phyloP scores from a whole-genome alignment of 2,888 invertebrate species.

The Agrotis puta region DNA sequence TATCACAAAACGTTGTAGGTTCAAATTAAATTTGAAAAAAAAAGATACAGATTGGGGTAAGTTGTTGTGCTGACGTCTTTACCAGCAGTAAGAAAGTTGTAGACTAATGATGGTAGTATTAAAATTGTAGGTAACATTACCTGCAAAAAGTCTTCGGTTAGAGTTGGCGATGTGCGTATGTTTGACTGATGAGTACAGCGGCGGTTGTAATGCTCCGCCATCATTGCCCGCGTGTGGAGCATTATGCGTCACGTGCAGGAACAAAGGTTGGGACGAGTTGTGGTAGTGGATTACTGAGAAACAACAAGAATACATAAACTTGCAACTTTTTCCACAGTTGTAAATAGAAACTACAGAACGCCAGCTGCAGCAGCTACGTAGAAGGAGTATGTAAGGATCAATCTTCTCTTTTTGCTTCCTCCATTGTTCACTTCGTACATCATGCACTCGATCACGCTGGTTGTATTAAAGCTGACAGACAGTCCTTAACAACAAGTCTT shows the following conservation, averaged over 20 bases:
- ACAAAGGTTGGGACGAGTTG: slow-evolving; percentile 92
- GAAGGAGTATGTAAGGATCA: background rate
- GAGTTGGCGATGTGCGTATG: slow-evolving; percentile 93
- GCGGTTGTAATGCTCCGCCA: slow-evolving; percentile 94
- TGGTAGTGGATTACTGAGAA: slow-evolving; percentile 91
- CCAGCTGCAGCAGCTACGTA: background rate
- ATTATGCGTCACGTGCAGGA: slow-evolving; percentile 95
- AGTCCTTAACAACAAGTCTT: background rate
- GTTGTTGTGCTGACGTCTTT: too few relatives aligned
- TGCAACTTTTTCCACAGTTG: background rate
- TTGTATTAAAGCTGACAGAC: too few relatives aligned
- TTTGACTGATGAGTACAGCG: slow-evolving; percentile 92
- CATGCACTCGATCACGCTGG: background rate
- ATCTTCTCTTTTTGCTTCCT: background rate
- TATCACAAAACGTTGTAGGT: too few relatives aligned
- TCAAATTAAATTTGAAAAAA: too few relatives aligned
- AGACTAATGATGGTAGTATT: background rate
- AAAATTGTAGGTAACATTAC: slow-evolving; percentile 84
- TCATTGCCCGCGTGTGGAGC: slow-evolving; percentile 95
- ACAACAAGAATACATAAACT: background rate
- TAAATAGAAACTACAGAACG: background rate
- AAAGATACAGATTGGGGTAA: too few relatives aligned
- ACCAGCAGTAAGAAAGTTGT: background rate
- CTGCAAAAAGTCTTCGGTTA: slow-evolving; percentile 94
- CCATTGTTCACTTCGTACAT: background rate